Base-by-base conservation (phyloP, 2,888 invertebrate species). In the Drosophila diplacantha region DNA sequence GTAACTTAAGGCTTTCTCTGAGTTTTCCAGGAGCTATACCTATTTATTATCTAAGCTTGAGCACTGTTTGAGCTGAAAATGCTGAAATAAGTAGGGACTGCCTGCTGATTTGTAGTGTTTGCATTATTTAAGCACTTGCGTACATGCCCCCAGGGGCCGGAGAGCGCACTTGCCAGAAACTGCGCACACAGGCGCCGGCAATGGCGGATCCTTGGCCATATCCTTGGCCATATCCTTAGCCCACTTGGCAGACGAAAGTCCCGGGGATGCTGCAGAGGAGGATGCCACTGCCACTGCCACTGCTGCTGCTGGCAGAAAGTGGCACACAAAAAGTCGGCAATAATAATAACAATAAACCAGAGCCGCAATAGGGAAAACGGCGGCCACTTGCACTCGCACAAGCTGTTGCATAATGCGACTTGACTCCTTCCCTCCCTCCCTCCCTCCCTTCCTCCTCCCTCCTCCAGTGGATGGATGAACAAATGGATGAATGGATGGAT, bases 381-480 rank as follows among this genome's bases (percentile, higher is more conserved):
- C 54, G 53, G 18, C 18, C 29, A 31, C 29, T 46, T 31, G 44
- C 44, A 44, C 44, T 44, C 5, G 29, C 18, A 29, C 44, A 59
- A 69, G 71, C 71, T 70, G 58, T 73, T 75, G 76, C 73, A 73
- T 69, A 73, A 73, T 64, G 60, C 60, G 24, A 31, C 56, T 44
- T 44, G 31, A 43, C 43, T 41, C 16, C 24, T 7, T 29, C 11
- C 11, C 26, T 20, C n/a, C n/a, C n/a, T n/a, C n/a, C n/a, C n/a
- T n/a, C n/a, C n/a, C 43, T 41, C 16, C 24, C 5, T 29, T 4
- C 11, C 26, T 20, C 14, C 22, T 14, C 20, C 22, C 18, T 20
- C 12, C 18, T 57, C 14, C 22, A 53, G 12, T 52, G 51, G 52
- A 52, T 47, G 55, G 20, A 8, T 24, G 22, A 35, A 22, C 38